These are phyloP conservation scores for Zelleria hepariella DNA, from an alignment of 2,888 invertebrate species.

Conservation along the genomic window DNA sequence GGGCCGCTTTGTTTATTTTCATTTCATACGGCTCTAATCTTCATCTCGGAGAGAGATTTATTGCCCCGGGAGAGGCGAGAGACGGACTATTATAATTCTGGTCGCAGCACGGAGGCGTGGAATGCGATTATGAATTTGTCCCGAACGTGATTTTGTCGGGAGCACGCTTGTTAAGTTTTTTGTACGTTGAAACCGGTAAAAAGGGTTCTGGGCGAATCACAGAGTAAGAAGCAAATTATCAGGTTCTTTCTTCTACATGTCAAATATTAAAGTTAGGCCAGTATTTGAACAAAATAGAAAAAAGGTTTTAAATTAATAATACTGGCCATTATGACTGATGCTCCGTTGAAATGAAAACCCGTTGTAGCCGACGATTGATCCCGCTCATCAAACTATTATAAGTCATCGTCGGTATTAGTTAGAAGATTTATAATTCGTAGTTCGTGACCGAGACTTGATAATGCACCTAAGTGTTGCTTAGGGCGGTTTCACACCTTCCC, in stretches of 20 bases:
- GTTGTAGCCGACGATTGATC: neutral
- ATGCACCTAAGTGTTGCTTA: neutral
- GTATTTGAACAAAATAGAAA: neutral
- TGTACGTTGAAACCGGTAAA: neutral
- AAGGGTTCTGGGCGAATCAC: neutral
- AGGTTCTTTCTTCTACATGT: neutral
- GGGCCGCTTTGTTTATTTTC: constrained; percentile 7
- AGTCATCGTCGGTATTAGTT: neutral
- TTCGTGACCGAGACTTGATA: neutral
- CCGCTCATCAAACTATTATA: constrained; percentile 5
- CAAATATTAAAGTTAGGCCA: neutral
- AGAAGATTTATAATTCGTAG: neutral
- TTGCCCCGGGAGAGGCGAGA: constrained; percentile 27
- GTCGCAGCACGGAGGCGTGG: constrained; percentile 25
- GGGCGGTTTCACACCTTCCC: constrained; percentile 2
- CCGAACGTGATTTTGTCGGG: constrained; percentile 5
- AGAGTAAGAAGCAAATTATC: too few relatives aligned
- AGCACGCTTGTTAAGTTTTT: constrained; percentile 6
- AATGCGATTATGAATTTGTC: constrained; percentile 25
- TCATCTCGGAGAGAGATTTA: constrained; percentile 43
- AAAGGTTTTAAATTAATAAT: neutral
- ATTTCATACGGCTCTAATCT: constrained; percentile 26
- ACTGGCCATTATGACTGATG: neutral
- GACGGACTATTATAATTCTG: constrained; percentile 13
- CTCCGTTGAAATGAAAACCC: constrained; percentile 2